Base-by-base conservation (phyloP, 2,113 vertebrate genomes). In the Psettodes erumei region DNA sequence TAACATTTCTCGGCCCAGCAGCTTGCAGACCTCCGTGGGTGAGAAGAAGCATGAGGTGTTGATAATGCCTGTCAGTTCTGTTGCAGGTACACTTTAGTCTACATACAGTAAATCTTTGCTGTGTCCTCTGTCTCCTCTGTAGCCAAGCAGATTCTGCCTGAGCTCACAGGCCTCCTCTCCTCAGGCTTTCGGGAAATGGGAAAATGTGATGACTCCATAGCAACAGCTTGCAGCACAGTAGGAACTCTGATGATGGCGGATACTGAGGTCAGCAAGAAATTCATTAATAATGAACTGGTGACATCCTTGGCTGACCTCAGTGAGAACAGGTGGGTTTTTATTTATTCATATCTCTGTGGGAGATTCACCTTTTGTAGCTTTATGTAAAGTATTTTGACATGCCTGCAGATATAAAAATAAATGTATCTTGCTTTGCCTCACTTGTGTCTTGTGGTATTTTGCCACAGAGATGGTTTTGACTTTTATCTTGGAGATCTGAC, bases 111-210 rank as follows among this genome's bases (percentile, higher is more conserved):
- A n/a, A 71, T n/a, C 28, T 15, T 48, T 13, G 21, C 12, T 67
- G 8, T 54, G 72, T 58, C 25, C 25, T 66, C 1, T 67, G 8
- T 66, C 25, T 77, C 47, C 33, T 58, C 18, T 86, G 74, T 48
- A 96, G 95, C 93, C 27, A 92, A 94, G 78, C 93, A 96, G 58
- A 85, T 96, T 30, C 93, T 98, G 64, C 96, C 96, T 7, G 93
- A 95, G 19, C 92, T 99, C 54, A 86, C 90, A 33, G 58, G 83
- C 42, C 85, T 96, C 58, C 88, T 98, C 61, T 90, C 92, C 48
- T 81, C 88, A 48, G 86, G 90, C 40, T 88, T 90, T 2, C 3
- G 1, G 0, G 89, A 89, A 43, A 85, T 91, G 89, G 92, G 56
- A 71, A 93, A 93, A 78, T 92, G 89, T 0, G 95, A 96, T 1